Base-by-base conservation (phyloP, 2,888 invertebrate genomes). In the Automeris io region DNA sequence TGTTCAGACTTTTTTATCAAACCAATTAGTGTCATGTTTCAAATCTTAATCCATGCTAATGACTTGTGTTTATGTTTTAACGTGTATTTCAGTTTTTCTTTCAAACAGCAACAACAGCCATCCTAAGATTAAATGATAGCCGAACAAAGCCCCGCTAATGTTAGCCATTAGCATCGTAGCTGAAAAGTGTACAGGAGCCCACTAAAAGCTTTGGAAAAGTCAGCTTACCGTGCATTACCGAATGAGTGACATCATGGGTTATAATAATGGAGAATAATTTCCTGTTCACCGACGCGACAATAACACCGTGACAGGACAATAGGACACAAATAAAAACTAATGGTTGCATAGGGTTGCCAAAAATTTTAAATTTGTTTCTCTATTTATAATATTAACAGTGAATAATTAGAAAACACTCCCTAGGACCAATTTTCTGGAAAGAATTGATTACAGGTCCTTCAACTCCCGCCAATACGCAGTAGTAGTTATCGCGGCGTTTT, bases 191-290 rank as follows among this genome's bases (percentile, higher is more conserved):
- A 54, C 55, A 57, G 49, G 49, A 46, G 47, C 41, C 36, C 45
- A 55, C 57, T 67, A 66, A 66, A 69, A 61, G 67, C 63, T 54
- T 53, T 51, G 49, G 51, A 51, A 57, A 60, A 54, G 56, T 47
- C 46, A 51, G 54, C 51, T 58, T 53, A 55, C 45, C 59, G 64
- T 58, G 51, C 59, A 61, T 67, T 63, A 65, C 60, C 45, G 54
- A 49, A 49, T 48, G 55, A 62, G 58, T 59, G 65, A 63, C 63
- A 56, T 53, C 62, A 60, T 57, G 57, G 60, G 55, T 63, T 65
- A 61, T 62, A 65, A 66, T 69, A 70, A 70, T 70, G 66, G 60
- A 60, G 66, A 66, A 71, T 71, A 71, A 71, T 76, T 75, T 73
- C 72, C 70, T 65, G 69, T 59, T 61, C 54, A 54, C 52, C 59